Evolutionary conservation across 2,797 vertebrate species (phyloP).

Genomic region (Zenarchopterus dispar): DNA sequence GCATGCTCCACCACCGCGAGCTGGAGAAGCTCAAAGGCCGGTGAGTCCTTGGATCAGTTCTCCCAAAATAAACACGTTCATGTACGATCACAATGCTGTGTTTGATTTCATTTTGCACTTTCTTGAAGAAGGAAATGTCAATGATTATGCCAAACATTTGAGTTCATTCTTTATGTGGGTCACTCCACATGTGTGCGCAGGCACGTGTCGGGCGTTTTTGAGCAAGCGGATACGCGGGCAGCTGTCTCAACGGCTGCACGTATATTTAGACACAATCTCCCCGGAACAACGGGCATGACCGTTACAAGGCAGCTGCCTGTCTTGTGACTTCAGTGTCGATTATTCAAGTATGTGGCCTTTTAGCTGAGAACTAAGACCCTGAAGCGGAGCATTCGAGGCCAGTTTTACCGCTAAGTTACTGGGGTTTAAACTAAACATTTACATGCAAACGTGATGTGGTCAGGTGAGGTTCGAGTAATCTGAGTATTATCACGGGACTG

Average conservation of each 20-base stretch:
- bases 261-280: slow-evolving; percentile 82
- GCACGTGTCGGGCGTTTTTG: slow-evolving; percentile 59
- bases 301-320: slow-evolving; percentile 67
- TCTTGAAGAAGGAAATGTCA: too few species aligned
- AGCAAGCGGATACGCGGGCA: slow-evolving; percentile 63
- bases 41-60: slow-evolving; percentile 75
- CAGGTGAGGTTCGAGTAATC: background rate
- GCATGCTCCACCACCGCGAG: slow-evolving; percentile 98
- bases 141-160: background rate
- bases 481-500: too few species aligned
- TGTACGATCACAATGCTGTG: too few species aligned
- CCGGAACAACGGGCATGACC: slow-evolving; percentile 75
- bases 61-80: too few species aligned
- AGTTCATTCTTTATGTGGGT: slow-evolving; percentile 41
- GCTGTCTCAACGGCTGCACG: slow-evolving; percentile 71
- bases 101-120: background rate
- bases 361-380: slow-evolving; percentile 31
- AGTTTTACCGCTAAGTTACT: slow-evolving; percentile 2
- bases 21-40: slow-evolving; percentile 97
- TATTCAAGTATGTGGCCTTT: slow-evolving; percentile 66
- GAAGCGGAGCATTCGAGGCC: too few species aligned
- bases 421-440: slow-evolving; percentile 1
- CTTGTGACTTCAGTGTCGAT: slow-evolving; percentile 72
- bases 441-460: background rate
- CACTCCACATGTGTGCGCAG: slow-evolving; percentile 47